Percentiles rank a stretch among this genome's conserved stretches.
phyloP scores from a whole-genome alignment of 2,113 vertebrate species.

The Notothenia coriiceps region DNA sequence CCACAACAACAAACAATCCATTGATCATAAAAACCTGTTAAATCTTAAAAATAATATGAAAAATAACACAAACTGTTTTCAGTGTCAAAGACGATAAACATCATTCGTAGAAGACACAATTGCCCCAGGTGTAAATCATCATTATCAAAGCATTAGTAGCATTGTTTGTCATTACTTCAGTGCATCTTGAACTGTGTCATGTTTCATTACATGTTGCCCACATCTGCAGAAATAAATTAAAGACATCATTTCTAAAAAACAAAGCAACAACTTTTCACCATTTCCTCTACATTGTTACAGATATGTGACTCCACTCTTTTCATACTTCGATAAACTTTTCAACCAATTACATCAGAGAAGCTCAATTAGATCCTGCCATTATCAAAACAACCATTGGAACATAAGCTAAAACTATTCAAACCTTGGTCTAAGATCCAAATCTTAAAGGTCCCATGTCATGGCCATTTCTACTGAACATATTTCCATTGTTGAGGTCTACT shows the following conservation, averaged over 20 bases:
- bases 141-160: no score
- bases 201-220: neutral
- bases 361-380: neutral
- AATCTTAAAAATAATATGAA: no score
- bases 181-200: neutral
- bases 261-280: no score
- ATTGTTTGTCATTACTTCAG: neutral
- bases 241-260: no score
- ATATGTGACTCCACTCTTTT: neutral
- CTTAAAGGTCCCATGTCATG: neutral
- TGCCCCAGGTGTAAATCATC: no score
- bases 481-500: no score
- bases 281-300: slow-evolving; percentile 1
- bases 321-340: neutral
- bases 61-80: no score
- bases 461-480: no score
- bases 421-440: neutral
- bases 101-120: no score
- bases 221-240: neutral
- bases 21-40: no score
- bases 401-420: neutral
- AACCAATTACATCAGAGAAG: slow-evolving; percentile 4
- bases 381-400: slow-evolving; percentile 1
- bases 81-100: no score
- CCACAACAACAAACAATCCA: no score